These are phyloP conservation scores for Oncorhynchus kisutch DNA, from an alignment of 2,113 vertebrate species.

Conservation along the genomic window DNA sequence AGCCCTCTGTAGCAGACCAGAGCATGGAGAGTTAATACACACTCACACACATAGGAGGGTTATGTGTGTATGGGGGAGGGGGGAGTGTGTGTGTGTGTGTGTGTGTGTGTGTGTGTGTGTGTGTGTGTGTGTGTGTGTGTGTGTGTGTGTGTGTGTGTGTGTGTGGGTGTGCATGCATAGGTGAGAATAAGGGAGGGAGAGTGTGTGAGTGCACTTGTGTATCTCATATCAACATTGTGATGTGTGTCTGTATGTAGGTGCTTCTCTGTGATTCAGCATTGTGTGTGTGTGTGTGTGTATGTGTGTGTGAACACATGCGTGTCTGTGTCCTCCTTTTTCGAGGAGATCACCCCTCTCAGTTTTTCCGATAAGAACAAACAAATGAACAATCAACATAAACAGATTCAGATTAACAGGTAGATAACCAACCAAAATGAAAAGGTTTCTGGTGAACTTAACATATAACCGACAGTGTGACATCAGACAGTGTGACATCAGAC, in stretches of 20 bases:
- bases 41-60: not conserved
- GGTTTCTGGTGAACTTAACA: no score
- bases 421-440: slow-evolving; percentile 36
- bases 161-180: not conserved
- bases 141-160: not conserved
- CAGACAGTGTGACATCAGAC: slow-evolving; percentile 50
- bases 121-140: not conserved
- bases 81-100: not conserved
- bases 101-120: slow-evolving; percentile 5
- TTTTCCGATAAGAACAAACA: slow-evolving; percentile 35
- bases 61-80: not conserved
- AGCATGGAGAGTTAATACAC: slow-evolving; percentile 23
- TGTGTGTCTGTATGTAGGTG: slow-evolving; percentile 3
- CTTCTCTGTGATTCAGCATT: not conserved
- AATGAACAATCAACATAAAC: slow-evolving; percentile 53
- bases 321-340: slow-evolving; percentile 46
- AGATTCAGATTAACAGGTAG: slow-evolving; percentile 33
- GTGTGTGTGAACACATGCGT: not conserved
- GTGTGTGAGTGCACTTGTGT: slow-evolving; percentile 7
- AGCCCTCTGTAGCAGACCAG: slow-evolving; percentile 83
- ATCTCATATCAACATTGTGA: slow-evolving; percentile 48
- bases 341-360: not conserved
- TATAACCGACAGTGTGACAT: not conserved
- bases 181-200: not conserved
- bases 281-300: not conserved